Base-by-base conservation (phyloP, 2,888 invertebrate genomes). In the Scaptomyza polygonia region DNA sequence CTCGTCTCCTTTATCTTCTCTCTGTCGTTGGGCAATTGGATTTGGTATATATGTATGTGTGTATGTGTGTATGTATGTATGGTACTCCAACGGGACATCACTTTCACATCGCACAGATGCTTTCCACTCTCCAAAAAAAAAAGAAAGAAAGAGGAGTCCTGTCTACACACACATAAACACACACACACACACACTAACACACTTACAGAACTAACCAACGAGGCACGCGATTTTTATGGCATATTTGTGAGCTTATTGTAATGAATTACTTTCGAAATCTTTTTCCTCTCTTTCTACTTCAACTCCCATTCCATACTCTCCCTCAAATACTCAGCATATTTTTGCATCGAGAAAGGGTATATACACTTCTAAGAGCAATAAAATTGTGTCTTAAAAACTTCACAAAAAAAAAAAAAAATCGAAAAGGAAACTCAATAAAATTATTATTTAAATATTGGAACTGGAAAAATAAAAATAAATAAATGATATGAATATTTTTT, bases 181-280 rank as follows among this genome's bases (percentile, higher is more conserved):
- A 18, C 39, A 14, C 25, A n/a, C 43, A 44, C 42, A 21, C 43
- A 29, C 7, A 16, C 6, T 8, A 5, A 12, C 8, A 30, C 29
- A 16, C 7, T 11, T 29, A 39, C 21, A 9, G n/a, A 18, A 55
- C 43, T 63, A 25, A 34, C 12, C 39, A 45, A 39, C 45, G 29
- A 62, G 53, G 53, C 75, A 85, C 78, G 86, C 85, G 72, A 89
- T 87, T 89, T 89, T 89, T 89, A 89, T 90, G 89, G 90, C 89
- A 88, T 85, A 89, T 85, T 89, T 86, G 89, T 89, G 88, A 86
- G 89, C 89, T 89, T 89, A 89, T 87, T 88, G 89, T 86, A 90
- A 90, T 90, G 89, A 89, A 89, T 90, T 89, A 88, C 88, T 80
- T 77, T 77, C n/a, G 58, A 55, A 69, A 79, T 66, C 58, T 69